Evolutionary conservation across 2,113 vertebrate species (phyloP), one percentile per base, ranked within the genome.

Genomic region (Cochlearius cochlearius): DNA sequence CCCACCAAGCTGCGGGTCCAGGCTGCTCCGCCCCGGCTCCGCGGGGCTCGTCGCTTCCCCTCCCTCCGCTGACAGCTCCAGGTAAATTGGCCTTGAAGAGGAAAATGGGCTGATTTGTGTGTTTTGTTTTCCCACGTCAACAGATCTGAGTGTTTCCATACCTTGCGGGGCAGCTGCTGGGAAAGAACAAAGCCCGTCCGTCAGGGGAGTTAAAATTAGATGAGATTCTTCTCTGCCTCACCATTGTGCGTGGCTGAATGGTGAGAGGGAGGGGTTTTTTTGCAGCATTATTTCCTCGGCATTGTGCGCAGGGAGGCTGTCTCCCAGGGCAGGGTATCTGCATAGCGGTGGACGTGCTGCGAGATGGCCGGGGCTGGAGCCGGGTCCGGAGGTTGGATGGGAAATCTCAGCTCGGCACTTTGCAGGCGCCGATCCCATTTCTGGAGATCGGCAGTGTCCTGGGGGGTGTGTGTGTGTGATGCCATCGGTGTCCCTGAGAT

Each of bases 151-250:
- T 95, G 96, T 92, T 96, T 93, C 92, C 96, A 63, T 94, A 86
- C 94, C 96, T 96, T 77, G 68, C 27, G 10, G 95, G 91, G 91
- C 94, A 96, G 94, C 93, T 95, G 93, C 80, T 86, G 88, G 87
- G 79, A 86, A 74, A 88, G 94, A 96, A 96, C 94, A 96, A 96
- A 93, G 92, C 90, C 72, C 43, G 10, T 69, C 69, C 69, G 2
- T 80, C 96, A 92, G 72, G 88, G 82, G 96, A 90, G 68, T 90
- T 95, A 82, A 95, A 96, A 95, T 93, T 86, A 96, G 90, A 88
- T 81, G 90, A 96, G 88, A 66, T 86, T 69, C 80, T 59, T 92
- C 76, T 60, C 92, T 74, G 58, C 82, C 39, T 79, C 52, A 3
- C 75, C 68, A 32, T 62, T 62, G 22, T 45, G 45, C 13, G 12